phyloP scores from a whole-genome alignment of 2,113 vertebrate species.

The Pluvialis apricaria region DNA sequence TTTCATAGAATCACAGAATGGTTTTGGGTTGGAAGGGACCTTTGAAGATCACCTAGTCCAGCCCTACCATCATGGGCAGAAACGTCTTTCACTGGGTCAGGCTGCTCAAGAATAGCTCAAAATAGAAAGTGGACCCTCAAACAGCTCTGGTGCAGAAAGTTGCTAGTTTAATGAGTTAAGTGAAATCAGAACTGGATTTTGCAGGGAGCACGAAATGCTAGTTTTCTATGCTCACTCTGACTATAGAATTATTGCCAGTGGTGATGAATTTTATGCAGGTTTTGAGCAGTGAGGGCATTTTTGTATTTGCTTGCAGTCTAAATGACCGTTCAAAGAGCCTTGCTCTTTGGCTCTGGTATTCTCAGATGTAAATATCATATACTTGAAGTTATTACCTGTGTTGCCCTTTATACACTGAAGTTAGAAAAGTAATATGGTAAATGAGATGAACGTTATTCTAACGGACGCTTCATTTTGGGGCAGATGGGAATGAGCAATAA shows the following conservation, averaged over 20 bases:
- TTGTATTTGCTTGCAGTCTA: background rate
- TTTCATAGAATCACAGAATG: background rate
- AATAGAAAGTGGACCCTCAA: accelerated
- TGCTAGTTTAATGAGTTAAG: background rate
- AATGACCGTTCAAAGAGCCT: background rate
- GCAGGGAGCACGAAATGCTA: background rate
- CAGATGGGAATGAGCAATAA: background rate
- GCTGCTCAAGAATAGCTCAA: background rate
- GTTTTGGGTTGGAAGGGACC: background rate
- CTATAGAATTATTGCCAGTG: background rate
- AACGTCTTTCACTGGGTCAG: background rate
- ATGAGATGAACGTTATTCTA: background rate
- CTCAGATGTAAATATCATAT: background rate
- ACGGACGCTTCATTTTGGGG: background rate
- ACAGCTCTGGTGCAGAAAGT: no score
- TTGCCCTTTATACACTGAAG: background rate
- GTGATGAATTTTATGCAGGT: background rate
- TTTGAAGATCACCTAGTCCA: background rate
- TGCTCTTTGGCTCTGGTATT: background rate
- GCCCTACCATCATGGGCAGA: no score
- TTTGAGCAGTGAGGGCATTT: background rate
- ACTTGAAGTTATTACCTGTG: background rate
- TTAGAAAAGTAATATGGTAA: background rate
- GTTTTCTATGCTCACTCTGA: background rate
- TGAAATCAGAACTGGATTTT: background rate